Evolutionary conservation across 1,140 invertebrate genomes (phyloP).

Genomic region (Lithobius niger): DNA sequence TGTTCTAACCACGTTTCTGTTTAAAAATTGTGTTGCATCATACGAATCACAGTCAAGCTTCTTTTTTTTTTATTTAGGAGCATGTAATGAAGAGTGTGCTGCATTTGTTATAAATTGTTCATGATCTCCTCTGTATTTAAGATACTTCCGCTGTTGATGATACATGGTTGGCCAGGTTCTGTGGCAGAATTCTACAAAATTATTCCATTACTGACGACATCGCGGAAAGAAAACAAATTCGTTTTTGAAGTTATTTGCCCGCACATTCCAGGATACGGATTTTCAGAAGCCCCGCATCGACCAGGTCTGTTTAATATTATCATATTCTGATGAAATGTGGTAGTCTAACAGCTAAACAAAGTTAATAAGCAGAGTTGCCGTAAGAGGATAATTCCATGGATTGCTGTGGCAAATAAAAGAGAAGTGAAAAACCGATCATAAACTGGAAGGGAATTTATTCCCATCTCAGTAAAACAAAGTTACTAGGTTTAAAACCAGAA

Average conservation of each 20-base stretch:
- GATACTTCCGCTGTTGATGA: constrained; percentile 50
- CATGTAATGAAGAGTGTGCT: neutral
- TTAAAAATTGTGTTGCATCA: no score
- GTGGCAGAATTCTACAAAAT: constrained; percentile 72
- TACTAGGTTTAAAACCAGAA: no score
- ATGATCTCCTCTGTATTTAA: neutral
- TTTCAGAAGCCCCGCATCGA: constrained; percentile 50
- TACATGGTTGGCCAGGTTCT: constrained; percentile 86
- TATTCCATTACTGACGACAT: constrained; percentile 49
- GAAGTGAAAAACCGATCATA: no score
- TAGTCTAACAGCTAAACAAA: no score
- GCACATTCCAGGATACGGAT: constrained; percentile 72
- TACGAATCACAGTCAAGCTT: no score
- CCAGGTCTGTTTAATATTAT: constrained; percentile 18
- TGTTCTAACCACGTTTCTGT: no score
- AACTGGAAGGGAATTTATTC: no score
- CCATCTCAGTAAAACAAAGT: no score
- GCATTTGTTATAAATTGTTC: constrained; percentile 10
- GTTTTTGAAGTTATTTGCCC: constrained; percentile 66
- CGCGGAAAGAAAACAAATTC: constrained; percentile 41
- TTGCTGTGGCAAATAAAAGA: no score
- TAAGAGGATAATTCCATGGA: no score
- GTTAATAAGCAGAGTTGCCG: no score
- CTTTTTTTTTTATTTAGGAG: neutral
- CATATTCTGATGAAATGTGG: no score